A percentile compares a stretch with the other conserved stretches of the same genome.
Evolutionary conservation across 2,113 vertebrate species (phyloP).

Genomic region (Oryzias melastigma): DNA sequence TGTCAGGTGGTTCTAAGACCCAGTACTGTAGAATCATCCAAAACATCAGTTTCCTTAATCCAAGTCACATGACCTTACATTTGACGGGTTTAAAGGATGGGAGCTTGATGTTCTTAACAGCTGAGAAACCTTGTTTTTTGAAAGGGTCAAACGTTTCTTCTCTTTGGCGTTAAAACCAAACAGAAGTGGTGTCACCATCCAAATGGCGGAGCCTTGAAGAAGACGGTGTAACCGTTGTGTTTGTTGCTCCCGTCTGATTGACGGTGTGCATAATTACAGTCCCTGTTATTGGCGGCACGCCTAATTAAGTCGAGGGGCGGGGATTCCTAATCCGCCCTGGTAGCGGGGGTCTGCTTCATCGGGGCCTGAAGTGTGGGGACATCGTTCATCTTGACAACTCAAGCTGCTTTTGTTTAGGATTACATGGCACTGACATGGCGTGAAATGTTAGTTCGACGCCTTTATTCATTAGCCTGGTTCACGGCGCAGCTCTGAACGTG

Average conservation of each 20-base stretch:
- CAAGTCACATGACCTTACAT: no score
- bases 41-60: no score
- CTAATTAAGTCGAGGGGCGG: slow-evolving; percentile 16
- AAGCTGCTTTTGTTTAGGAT: slow-evolving; percentile 1
- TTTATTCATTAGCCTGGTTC: no score
- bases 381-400: not conserved
- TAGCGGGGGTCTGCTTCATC: not conserved
- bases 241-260: slow-evolving; percentile 1
- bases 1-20: no score
- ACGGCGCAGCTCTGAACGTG: no score
- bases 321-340: slow-evolving; percentile 39
- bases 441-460: not conserved
- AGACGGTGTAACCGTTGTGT: slow-evolving; percentile 1
- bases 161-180: no score
- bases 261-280: slow-evolving; percentile 14
- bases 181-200: slow-evolving; percentile 22
- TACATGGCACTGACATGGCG: not conserved
- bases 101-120: no score
- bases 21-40: no score
- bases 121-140: no score
- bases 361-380: slow-evolving; percentile 5
- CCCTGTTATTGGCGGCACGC: slow-evolving; percentile 8
- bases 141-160: no score
- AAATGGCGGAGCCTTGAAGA: not conserved
- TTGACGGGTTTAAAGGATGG: no score